Evolutionary conservation across 2,113 vertebrate genomes (phyloP), one percentile per base, ranked within the genome.

Genomic region (Cervus canadensis): DNA sequence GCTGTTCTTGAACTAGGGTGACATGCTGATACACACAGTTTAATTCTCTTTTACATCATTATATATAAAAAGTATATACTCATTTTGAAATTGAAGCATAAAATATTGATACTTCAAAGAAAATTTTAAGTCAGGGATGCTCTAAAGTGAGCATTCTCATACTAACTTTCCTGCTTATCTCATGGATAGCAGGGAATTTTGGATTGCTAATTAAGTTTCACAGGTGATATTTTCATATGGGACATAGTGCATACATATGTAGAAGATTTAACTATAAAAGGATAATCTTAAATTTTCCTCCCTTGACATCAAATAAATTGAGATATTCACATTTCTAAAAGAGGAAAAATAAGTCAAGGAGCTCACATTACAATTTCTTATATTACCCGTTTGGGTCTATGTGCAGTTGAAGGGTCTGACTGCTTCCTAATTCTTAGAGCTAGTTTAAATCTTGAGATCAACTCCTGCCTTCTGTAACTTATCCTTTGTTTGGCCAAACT

Each of bases 371-470:
- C 7, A 78, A 33, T 64, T 54, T 33, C 40, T 74, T 78, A n/a
- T 33, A 60, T 87, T 81, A 74, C 14, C 82, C 76, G 26, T 36
- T 48, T 92, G 57, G 40, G 56, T 76, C 28, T 96, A 1, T 16
- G 10, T 14, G 81, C 54, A 59, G 11, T n/a, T 17, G 4, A 52
- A 92, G 36, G 50, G 14, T 78, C 50, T 60, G 64, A n/a, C 76
- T 54, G 48, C 40, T 26, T 98, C 14, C 67, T 95, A 82, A 64
- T 79, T 92, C 62, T 93, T 43, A 95, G 74, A 88, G 40, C n/a
- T 33, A 43, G 28, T 76, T 82, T 87, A 57, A 83, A 57, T 56
- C 67, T 83, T 50, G 28, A 94, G 17, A 81, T 81, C 33, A 71
- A 76, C 19, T 92, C 87, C 60, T 83, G 43, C 7, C 94, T 90